Conservation (phyloP, 2,797 vertebrate genomes). For the Pipistrellus pygmaeus region DNA sequence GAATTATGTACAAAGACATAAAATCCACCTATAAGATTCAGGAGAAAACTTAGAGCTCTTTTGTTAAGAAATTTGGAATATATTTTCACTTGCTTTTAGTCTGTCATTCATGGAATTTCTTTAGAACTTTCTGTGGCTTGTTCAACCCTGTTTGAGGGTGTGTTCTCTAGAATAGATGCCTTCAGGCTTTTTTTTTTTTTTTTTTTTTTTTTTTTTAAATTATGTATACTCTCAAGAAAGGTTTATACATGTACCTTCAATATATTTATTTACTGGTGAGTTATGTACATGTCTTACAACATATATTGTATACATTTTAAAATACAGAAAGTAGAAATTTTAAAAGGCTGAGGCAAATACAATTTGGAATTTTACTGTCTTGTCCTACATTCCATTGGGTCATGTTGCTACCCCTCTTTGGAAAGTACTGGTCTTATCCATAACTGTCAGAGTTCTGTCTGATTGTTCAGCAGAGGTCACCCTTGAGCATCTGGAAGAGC, state of each 20-base stretch:
- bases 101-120: constrained; percentile 32
- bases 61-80: constrained; percentile 39
- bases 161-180: background rate
- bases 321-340: constrained; percentile 7
- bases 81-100: constrained; percentile 45
- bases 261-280: background rate
- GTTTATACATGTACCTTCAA: background rate
- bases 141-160: constrained; percentile 15
- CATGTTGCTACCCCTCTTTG: background rate
- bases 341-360: constrained; percentile 33
- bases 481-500: constrained; percentile 11
- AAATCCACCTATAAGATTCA: constrained; percentile 28
- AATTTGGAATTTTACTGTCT: constrained; percentile 15
- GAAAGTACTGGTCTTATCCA: background rate
- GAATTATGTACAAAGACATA: constrained; percentile 20
- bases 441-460: background rate
- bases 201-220: background rate
- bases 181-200: background rate
- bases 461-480: constrained; percentile 70
- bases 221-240: background rate
- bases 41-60: constrained; percentile 2
- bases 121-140: background rate
- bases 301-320: constrained; percentile 1
- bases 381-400: background rate
- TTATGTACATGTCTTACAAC: constrained; percentile 5